Base-by-base conservation (phyloP, 2,888 invertebrate species). In the Pycnomerus fuliginosus region DNA sequence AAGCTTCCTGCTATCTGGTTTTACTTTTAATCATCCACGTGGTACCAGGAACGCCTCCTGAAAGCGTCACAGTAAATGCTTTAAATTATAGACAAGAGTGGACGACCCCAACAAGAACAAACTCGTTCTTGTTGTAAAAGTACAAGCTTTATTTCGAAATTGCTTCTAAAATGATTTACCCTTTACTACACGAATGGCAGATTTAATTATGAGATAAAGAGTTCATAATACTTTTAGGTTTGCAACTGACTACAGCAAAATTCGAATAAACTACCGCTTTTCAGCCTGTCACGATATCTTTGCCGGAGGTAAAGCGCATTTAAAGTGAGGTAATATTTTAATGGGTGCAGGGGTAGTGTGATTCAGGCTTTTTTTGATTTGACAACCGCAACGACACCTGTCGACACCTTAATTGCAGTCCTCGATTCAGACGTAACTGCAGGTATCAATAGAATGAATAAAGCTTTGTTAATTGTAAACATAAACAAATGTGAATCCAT, bases 151-250 rank as follows among this genome's bases (percentile, higher is more conserved):
- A 20, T 23, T 31, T 15, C 27, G 41, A 41, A 39, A 34, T 27
- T 43, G 43, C 31, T 33, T 36, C 33, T 35, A n/a, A n/a, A n/a
- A n/a, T n/a, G n/a, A n/a, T n/a, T n/a, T n/a, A n/a, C 55, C 52
- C 33, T 51, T 31, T 48, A 47, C 51, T 52, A 49, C 55, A 51
- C 48, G 54, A 53, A 60, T 59, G 56, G 55, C 42, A 55, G 61
- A 63, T 63, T 60, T 61, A 62, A 63, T 63, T 63, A 63, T 52
- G 40, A 62, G 63, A 63, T 63, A 61, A 58, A 49, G 51, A 55
- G 47, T 58, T 59, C 61, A 61, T 58, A 56, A 56, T 53, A 40
- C 56, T 48, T 55, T 48, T 40, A 41, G 56, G 55, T 54, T 60
- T 48, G 44, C 48, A 31, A 34, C 34, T 40, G 42, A 28, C 45